phyloP scores from a whole-genome alignment of 30 jellyfish, hydroid and myxozoan genomes.

The Chironex yamaguchii region DNA sequence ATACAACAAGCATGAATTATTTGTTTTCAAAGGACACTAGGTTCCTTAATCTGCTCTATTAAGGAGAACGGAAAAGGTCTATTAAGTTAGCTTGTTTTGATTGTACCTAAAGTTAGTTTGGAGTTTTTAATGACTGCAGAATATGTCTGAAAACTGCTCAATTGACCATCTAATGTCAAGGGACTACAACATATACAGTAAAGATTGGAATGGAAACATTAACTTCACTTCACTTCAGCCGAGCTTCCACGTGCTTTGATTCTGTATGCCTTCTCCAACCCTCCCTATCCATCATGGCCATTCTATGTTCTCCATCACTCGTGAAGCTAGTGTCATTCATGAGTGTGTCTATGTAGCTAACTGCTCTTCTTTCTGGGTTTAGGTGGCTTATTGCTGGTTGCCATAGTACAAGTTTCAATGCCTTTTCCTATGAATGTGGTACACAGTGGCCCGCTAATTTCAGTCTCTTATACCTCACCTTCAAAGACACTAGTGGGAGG shows the following conservation, averaged over 20 bases:
- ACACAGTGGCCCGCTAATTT: background rate
- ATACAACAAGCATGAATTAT: too few relatives aligned
- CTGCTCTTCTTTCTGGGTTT: background rate
- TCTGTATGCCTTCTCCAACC: background rate
- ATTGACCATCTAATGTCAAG: too few relatives aligned
- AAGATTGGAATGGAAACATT: too few relatives aligned
- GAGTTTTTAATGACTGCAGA: too few relatives aligned
- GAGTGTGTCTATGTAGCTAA: background rate
- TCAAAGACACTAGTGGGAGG: background rate
- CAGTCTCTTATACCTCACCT: background rate
- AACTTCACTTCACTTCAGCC: too few relatives aligned
- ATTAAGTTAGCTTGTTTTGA: too few relatives aligned
- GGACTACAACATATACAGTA: too few relatives aligned
- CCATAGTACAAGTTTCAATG: background rate
- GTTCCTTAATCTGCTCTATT: too few relatives aligned
- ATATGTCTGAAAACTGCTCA: too few relatives aligned
- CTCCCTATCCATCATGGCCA: background rate
- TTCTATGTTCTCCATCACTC: background rate
- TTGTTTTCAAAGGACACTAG: too few relatives aligned
- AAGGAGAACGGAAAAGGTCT: too few relatives aligned
- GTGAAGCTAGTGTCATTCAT: background rate
- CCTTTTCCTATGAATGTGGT: background rate
- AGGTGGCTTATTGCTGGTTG: background rate
- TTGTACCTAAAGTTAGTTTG: too few relatives aligned
- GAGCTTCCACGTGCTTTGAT: background rate